Conservation (phyloP, 2,797 vertebrate species). For the Macropus fuliginosus region DNA sequence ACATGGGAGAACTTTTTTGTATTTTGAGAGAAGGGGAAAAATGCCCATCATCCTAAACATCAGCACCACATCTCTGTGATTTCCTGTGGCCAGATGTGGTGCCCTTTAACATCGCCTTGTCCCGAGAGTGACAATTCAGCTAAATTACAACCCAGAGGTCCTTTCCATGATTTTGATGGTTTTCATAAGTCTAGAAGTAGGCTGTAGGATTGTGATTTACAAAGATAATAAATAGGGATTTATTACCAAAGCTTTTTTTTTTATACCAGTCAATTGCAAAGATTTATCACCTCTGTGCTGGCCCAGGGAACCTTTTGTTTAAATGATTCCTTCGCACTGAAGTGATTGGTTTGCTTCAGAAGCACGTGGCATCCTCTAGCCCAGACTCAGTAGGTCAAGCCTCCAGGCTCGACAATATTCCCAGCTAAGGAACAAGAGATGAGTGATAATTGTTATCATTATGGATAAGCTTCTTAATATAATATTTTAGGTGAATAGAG, state of each 20-base stretch:
- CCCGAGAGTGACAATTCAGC: slow-evolving; percentile 4
- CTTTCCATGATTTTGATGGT: slow-evolving; percentile 26
- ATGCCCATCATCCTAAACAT: slow-evolving; percentile 2
- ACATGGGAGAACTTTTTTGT: slow-evolving; percentile 4
- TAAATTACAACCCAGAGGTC: background rate
- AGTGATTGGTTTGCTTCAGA: background rate
- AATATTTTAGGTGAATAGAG: background rate
- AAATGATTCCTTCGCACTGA: background rate
- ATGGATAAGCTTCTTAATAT: background rate
- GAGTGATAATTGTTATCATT: background rate
- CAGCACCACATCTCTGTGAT: slow-evolving; percentile 38
- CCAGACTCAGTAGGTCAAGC: background rate
- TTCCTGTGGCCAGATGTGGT: slow-evolving; percentile 31
- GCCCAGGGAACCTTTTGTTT: background rate
- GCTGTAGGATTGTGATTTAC: slow-evolving; percentile 66
- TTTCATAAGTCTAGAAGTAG: slow-evolving; percentile 46
- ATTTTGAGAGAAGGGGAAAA: background rate
- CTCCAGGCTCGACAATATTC: background rate
- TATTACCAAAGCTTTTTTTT: slow-evolving; percentile 40
- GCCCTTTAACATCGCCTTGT: background rate
- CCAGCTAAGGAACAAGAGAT: background rate
- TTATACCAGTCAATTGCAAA: slow-evolving; percentile 35
- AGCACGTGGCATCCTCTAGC: background rate
- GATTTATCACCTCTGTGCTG: slow-evolving; percentile 11
- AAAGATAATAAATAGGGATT: slow-evolving; percentile 64